Base-by-base conservation (phyloP, 2,113 vertebrate species). In the Antennarius striatus region DNA sequence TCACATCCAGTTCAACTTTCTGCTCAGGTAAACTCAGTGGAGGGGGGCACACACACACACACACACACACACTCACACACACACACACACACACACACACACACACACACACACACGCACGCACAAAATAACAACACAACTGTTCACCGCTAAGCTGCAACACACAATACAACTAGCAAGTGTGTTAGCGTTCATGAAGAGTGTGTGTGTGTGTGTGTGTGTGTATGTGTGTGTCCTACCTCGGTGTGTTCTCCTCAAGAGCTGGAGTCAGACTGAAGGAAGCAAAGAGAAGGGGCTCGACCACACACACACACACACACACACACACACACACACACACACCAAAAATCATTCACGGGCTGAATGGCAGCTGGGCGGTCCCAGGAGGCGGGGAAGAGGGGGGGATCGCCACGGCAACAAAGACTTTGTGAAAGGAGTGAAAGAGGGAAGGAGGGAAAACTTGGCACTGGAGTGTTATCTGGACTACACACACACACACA, bases 291-390 rank as follows among this genome's bases (percentile, higher is more conserved):
- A 3, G 56, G 68, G 55, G 40, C 62, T 64, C 12, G 71, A 77
- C 73, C 84, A 74, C 81, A 82, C 84, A 76, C 65, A 60, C 71
- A 56, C 62, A 63, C 60, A 17, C 42, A n/a, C 17, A 47, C 58
- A 3, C 28, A 16, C 39, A 40, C 39, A 7, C 5, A 74, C 81
- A 80, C 84, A 76, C 64, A 60, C 70, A 55, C 62, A 63, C 60
- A 29, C 50, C 10, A 13, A 55, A 49, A 40, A 7, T 45, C 63
- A 79, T 72, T 74, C 72, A 82, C 58, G 28, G 54, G 13, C 54
- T 82, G 75, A 86, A 79, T 79, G 73, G 84, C 79, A 88, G 73
- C 75, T 84, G 83, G 86, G 86, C 79, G 84, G 81, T 86, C 84
- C 63, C 86, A 70, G 30, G 42, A 60, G 62, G 52, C n/a, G 58